These are phyloP conservation scores for Anolis sagrei DNA, from an alignment of 2,113 vertebrate genomes.

Conservation along the genomic window DNA sequence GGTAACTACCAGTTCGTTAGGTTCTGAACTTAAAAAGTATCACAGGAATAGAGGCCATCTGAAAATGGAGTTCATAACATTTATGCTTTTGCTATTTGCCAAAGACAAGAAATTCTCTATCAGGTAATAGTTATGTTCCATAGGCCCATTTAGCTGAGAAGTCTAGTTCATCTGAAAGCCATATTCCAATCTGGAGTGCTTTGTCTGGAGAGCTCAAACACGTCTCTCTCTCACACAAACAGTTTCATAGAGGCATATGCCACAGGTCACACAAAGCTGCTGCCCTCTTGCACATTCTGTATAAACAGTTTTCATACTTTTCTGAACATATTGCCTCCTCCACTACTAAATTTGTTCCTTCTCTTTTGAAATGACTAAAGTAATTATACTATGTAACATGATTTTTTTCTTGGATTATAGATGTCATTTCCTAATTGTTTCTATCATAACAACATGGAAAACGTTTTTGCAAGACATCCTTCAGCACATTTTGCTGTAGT, in stretches of 20 bases:
- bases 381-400: too few relatives aligned
- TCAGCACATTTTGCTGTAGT: too few relatives aligned
- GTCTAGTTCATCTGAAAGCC: background rate
- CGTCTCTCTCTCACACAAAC: too few relatives aligned
- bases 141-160: background rate
- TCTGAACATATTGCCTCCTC: conserved; percentile 27
- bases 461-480: too few relatives aligned
- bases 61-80: background rate
- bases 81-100: background rate
- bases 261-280: conserved; percentile 13
- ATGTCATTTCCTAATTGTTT: too few relatives aligned
- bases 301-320: conserved; percentile 29
- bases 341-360: conserved; percentile 1
- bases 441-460: too few relatives aligned
- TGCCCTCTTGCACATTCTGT: conserved; percentile 26
- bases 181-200: background rate
- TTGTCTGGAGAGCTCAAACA: background rate
- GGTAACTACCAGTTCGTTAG: background rate
- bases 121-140: conserved; percentile 3
- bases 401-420: too few relatives aligned
- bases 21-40: background rate
- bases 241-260: background rate
- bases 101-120: background rate
- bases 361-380: background rate
- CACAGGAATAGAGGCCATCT: background rate